These are phyloP conservation scores for Gobio gobio DNA, from an alignment of 2,113 vertebrate genomes.

Conservation along the genomic window DNA sequence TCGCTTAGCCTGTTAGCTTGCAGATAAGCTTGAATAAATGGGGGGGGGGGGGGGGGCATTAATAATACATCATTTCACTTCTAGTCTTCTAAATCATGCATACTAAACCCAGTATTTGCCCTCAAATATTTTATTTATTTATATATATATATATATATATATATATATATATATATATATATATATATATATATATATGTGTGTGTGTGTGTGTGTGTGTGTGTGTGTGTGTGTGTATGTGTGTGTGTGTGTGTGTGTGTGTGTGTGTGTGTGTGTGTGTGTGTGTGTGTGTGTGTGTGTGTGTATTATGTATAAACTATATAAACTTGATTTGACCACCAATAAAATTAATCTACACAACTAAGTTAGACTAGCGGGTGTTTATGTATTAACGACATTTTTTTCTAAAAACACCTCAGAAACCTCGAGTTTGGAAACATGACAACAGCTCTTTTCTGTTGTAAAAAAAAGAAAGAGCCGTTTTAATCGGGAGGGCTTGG, in stretches of 20 bases:
- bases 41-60: too few species aligned
- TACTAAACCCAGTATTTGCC: background rate
- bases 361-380: background rate
- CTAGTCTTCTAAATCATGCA: background rate
- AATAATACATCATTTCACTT: background rate
- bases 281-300: too few species aligned
- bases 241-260: too few species aligned
- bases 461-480: too few species aligned
- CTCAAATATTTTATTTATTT: too few species aligned
- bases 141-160: too few species aligned
- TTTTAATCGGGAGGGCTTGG: too few species aligned
- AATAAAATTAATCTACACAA: background rate
- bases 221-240: too few species aligned
- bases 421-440: background rate
- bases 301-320: background rate
- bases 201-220: too few species aligned
- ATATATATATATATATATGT: background rate
- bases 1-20: conserved; percentile 22
- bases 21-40: background rate
- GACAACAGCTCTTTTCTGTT: background rate
- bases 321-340: too few species aligned
- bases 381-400: background rate
- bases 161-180: too few species aligned
- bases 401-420: background rate
- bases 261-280: too few species aligned